Conservation (phyloP, 2,113 vertebrate species). For the Tringa solitaria region DNA sequence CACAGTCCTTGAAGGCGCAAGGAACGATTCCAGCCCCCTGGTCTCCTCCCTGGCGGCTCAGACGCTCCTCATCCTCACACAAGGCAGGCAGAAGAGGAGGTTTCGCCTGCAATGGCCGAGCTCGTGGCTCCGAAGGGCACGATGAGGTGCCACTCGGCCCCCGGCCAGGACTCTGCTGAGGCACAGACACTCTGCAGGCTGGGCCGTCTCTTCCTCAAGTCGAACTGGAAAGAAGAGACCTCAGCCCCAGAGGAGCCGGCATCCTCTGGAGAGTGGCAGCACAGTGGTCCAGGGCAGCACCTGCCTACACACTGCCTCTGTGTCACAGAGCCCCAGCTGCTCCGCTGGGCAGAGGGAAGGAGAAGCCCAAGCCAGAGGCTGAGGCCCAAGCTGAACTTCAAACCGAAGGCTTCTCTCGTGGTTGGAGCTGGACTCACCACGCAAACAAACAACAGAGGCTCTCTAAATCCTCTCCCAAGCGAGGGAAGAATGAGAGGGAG, state of each 20-base stretch:
- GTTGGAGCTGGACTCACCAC: not conserved
- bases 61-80: fast-evolving
- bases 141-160: fast-evolving
- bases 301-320: fast-evolving
- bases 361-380: not conserved
- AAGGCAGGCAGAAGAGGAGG: fast-evolving
- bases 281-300: not conserved
- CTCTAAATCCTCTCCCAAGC: not conserved
- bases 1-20: not conserved
- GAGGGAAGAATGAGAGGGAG: not conserved
- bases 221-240: not conserved
- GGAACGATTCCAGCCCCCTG: fast-evolving
- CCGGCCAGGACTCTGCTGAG: fast-evolving
- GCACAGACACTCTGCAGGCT: not conserved
- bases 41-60: not conserved
- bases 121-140: fast-evolving
- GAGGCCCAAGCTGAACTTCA: not conserved
- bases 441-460: not conserved
- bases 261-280: not conserved
- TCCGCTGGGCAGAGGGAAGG: not conserved
- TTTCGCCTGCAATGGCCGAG: fast-evolving
- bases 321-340: not conserved
- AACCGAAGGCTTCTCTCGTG: not conserved
- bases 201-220: not conserved
- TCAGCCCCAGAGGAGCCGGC: not conserved